Conservation (phyloP, 30 jellyfish, hydroid and myxozoan genomes). For the Sanderia malayensis region DNA sequence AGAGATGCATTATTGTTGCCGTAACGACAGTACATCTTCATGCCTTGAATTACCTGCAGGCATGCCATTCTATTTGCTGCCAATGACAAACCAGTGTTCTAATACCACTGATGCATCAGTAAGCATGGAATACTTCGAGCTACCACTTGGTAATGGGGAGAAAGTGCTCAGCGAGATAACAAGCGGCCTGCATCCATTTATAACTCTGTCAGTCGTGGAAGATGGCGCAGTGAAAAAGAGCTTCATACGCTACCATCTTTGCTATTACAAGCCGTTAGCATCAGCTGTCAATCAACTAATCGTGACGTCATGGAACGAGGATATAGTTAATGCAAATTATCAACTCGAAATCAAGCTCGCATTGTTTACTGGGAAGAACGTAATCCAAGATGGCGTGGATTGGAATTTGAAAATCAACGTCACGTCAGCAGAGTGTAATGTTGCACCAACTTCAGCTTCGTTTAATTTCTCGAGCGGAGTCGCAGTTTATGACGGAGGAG, state of each 20-base stretch:
- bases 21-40: constrained; percentile 20
- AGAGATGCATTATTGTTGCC: constrained; percentile 57
- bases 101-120: constrained; percentile 20
- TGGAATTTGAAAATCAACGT: constrained; percentile 9
- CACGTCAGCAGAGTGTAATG: constrained; percentile 23
- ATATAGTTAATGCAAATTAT: constrained; percentile 46
- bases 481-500: neutral
- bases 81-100: constrained; percentile 48
- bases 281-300: neutral
- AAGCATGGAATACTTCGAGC: constrained; percentile 19
- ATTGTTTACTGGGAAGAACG: constrained; percentile 13
- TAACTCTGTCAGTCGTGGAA: neutral
- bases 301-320: neutral
- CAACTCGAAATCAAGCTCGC: constrained; percentile 17
- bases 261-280: constrained; percentile 53
- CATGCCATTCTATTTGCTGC: constrained; percentile 47
- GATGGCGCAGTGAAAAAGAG: neutral
- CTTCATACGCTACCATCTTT: constrained; percentile 34
- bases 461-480: neutral
- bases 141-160: neutral
- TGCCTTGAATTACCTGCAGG: constrained; percentile 11
- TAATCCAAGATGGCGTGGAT: constrained; percentile 20
- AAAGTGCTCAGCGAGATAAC: neutral
- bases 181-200: constrained; percentile 47
- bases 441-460: neutral